These are phyloP conservation scores for Mionectes olivaceus DNA, from an alignment of 2,797 vertebrate species.

Conservation along the genomic window DNA sequence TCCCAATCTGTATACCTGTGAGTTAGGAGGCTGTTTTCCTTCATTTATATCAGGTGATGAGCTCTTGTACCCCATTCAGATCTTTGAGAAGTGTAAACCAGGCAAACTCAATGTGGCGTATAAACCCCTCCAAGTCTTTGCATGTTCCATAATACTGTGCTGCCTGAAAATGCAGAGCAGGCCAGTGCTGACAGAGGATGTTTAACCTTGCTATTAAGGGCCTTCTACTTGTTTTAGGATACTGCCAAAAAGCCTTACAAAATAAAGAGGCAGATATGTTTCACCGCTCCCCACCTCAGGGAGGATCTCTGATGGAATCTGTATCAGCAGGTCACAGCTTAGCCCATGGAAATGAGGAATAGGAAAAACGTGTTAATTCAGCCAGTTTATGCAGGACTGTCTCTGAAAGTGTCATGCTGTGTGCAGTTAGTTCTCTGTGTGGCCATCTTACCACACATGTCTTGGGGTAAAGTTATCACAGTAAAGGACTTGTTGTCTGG, in stretches of 20 bases:
- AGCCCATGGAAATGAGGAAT: neutral
- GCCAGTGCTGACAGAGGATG: neutral
- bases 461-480: neutral
- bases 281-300: neutral
- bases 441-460: neutral
- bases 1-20: neutral
- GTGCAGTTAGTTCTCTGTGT: neutral
- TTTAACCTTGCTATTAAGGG: neutral
- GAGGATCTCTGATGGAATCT: neutral
- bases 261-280: neutral
- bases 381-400: neutral
- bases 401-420: neutral
- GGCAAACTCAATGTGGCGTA: neutral
- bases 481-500: neutral
- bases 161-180: neutral
- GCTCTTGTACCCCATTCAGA: neutral
- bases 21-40: neutral
- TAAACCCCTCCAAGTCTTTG: neutral
- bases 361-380: neutral
- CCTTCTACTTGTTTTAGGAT: neutral
- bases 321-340: neutral
- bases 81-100: neutral
- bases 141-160: neutral
- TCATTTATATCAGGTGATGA: neutral
- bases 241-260: conserved; percentile 18